These are phyloP conservation scores for Choristoneura fumiferana DNA, from an alignment of 1,140 invertebrate genomes.

Conservation along the genomic window DNA sequence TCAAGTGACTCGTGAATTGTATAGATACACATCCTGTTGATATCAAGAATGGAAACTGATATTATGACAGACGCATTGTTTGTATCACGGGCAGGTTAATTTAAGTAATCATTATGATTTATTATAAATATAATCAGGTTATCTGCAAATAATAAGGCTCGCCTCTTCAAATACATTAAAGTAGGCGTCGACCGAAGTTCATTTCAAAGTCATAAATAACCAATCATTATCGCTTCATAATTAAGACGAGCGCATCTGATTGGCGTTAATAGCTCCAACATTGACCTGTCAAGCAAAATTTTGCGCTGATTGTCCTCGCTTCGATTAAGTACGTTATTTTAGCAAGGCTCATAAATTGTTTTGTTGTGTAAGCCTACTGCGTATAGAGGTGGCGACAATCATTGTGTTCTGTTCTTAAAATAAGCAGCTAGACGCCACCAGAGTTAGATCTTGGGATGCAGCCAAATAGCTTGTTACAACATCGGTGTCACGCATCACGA, in stretches of 20 bases:
- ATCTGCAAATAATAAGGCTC: too few relatives aligned
- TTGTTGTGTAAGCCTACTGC: not conserved
- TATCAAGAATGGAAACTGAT: too few relatives aligned
- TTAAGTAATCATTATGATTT: too few relatives aligned
- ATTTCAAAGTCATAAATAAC: not conserved
- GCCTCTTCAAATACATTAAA: too few relatives aligned
- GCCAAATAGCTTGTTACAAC: conserved; percentile 1
- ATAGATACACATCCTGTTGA: too few relatives aligned
- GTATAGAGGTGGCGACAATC: not conserved
- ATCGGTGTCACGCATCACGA: not conserved
- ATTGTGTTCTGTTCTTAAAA: conserved; percentile 13
- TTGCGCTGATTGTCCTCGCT: conserved; percentile 2
- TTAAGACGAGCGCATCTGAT: not conserved
- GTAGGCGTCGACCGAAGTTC: not conserved
- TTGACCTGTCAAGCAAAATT: not conserved
- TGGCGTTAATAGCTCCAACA: not conserved
- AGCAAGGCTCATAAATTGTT: conserved; percentile 10
- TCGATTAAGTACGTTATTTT: conserved; percentile 6
- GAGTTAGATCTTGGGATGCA: conserved; percentile 8
- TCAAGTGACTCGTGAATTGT: too few relatives aligned
- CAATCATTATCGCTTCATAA: not conserved
- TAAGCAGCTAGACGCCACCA: conserved; percentile 11
- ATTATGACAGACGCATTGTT: too few relatives aligned
- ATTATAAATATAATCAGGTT: too few relatives aligned
- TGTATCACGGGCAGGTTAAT: too few relatives aligned